Conservation (phyloP, 2,888 invertebrate genomes). For the Drosophila parthenogenetica region DNA sequence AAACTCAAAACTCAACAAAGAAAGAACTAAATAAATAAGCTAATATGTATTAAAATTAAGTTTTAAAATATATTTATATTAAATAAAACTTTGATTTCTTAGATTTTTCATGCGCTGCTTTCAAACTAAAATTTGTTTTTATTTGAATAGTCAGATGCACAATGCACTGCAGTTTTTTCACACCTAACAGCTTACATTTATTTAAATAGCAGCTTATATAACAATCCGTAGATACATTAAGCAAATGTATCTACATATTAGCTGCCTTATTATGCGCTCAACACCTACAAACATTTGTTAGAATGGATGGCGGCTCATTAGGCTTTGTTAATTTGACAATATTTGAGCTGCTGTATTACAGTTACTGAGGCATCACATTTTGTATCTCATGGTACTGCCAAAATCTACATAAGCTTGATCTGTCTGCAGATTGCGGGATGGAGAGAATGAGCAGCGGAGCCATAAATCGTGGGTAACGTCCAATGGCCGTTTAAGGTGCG, state of each 20-base stretch:
- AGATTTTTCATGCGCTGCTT: no score
- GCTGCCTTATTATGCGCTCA: constrained; percentile 20
- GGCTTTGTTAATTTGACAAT: constrained; percentile 65
- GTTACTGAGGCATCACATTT: neutral
- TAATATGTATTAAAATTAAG: no score
- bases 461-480: constrained; percentile 58
- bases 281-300: constrained; percentile 36
- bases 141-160: neutral
- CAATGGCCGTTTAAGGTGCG: constrained; percentile 76
- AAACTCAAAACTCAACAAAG: no score
- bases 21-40: no score
- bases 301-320: constrained; percentile 52
- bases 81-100: no score
- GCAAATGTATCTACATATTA: constrained; percentile 29
- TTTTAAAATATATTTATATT: no score
- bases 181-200: constrained; percentile 8
- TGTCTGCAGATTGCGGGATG: neutral
- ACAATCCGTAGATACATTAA: constrained; percentile 7
- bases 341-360: constrained; percentile 27
- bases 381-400: constrained; percentile 6
- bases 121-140: neutral
- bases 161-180: neutral
- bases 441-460: constrained; percentile 13
- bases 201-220: constrained; percentile 11
- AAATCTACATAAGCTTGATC: constrained; percentile 9